Evolutionary conservation across 2,888 invertebrate genomes (phyloP), one percentile per base, ranked within the genome.

Genomic region (Lasiommata megera): DNA sequence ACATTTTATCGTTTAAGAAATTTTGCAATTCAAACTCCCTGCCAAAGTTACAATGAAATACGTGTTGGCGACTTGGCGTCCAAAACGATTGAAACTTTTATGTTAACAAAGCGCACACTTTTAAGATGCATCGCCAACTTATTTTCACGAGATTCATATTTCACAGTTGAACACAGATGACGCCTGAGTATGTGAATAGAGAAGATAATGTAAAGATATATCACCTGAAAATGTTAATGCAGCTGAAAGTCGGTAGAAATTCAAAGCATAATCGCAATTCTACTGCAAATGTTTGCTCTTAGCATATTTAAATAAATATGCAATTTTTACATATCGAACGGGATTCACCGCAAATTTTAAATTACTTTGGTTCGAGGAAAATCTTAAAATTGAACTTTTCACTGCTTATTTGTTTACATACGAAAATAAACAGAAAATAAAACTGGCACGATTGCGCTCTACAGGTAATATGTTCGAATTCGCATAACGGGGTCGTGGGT

Each of bases 201-300:
- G 56, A 59, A 63, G 59, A 63, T 61, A 65, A 67, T 65, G 58
- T 63, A 61, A 56, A 66, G 61, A 67, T 67, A 65, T 64, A 60
- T 65, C 66, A 68, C 66, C 65, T 66, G 68, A 58, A 63, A 64
- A 63, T 66, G 61, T 60, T 65, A 66, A 68, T 66, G 64, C 62
- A 60, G 52, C 62, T 65, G 62, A 61, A 63, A 68, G 64, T 68
- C 65, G 62, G 55, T 54, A 53, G 62, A 61, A 66, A 64, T 67
- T 67, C 57, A 40, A 43, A 65, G 61, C 59, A 57, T 60, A 67
- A 67, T 63, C 63, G 51, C 57, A 59, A 58, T 66, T 64, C 63
- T 64, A 57, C 57, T 64, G 65, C 62, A 53, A 68, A 67, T 65
- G 62, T 66, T 64, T 64, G 63, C 65, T 62, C 62, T 62, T 61